A percentile compares a stretch with the other conserved stretches of the same genome.
phyloP scores from a whole-genome alignment of 2,797 vertebrate species.

The Stomatorhinus walkeri region DNA sequence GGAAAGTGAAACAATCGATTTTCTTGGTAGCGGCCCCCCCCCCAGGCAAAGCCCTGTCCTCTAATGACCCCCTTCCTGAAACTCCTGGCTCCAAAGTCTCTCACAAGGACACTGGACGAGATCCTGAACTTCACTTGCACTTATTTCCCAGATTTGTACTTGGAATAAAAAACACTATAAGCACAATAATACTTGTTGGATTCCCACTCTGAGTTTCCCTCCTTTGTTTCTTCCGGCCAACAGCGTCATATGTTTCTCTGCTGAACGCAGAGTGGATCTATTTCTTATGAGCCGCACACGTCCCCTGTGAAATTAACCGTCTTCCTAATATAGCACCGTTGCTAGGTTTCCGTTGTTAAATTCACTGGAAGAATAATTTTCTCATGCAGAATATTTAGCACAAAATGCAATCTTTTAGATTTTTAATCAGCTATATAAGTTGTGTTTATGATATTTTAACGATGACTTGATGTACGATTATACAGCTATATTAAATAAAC shows the following conservation, averaged over 20 bases:
- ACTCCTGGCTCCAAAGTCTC: not conserved
- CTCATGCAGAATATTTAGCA: not conserved
- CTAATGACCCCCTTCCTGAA: not conserved
- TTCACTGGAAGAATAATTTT: not conserved
- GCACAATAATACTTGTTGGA: not conserved
- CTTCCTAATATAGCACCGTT: slow-evolving; percentile 8
- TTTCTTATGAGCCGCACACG: not conserved
- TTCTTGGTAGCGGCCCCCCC: not conserved
- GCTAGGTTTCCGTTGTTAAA: slow-evolving; percentile 5
- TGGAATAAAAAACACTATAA: not conserved
- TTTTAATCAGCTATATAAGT: not conserved
- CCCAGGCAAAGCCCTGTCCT: not conserved
- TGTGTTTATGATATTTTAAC: not conserved
- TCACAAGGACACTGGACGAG: not conserved
- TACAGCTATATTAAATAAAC: not conserved
- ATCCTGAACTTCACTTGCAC: not conserved
- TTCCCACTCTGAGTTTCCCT: not conserved
- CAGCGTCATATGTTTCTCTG: not conserved
- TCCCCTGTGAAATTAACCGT: not conserved
- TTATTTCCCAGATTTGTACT: not conserved
- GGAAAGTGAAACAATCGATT: not conserved
- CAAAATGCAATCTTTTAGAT: not conserved
- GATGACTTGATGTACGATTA: not conserved
- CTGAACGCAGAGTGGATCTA: not conserved
- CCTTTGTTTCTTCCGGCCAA: not conserved